phyloP scores from a whole-genome alignment of 37 sponge, comb jelly and placozoan species.

The Axinella damicornis region DNA sequence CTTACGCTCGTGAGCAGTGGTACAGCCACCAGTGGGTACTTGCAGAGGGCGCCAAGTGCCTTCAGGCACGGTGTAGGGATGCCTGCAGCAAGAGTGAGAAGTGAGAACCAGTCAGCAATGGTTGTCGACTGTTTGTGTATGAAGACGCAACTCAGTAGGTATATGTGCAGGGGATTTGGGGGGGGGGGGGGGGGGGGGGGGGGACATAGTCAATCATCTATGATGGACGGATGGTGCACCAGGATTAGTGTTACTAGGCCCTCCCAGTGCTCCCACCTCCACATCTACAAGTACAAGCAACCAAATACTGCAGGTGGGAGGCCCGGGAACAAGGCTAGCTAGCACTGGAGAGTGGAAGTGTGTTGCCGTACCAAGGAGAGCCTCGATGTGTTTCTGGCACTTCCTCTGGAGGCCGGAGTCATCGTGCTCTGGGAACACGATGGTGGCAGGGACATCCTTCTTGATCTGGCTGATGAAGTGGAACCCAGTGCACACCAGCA shows the following conservation, averaged over 20 bases:
- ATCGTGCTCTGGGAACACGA: conserved; percentile 92
- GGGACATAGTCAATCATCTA: too few species aligned
- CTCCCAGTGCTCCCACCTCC: too few species aligned
- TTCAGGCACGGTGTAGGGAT: conserved; percentile 61
- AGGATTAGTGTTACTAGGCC: too few species aligned
- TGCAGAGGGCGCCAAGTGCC: conserved; percentile 57
- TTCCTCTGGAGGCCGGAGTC: conserved; percentile 81
- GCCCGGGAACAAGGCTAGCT: neutral
- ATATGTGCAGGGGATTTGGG: too few species aligned
- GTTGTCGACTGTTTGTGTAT: too few species aligned
- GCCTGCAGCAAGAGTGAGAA: conserved; percentile 38
- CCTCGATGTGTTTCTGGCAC: conserved; percentile 69
- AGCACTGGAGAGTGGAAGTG: too few species aligned
- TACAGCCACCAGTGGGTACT: conserved; percentile 46
- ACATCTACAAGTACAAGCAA: too few species aligned
- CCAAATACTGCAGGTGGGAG: too few species aligned
- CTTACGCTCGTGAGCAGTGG: conserved; percentile 64
- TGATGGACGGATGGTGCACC: too few species aligned
- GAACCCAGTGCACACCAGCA: conserved; percentile 81
- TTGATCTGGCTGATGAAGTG: conserved; percentile 74
- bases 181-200: too few species aligned
- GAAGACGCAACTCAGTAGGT: too few species aligned
- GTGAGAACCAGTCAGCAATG: too few species aligned
- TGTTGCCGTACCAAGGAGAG: conserved; percentile 55
- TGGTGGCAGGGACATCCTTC: conserved; percentile 73